These are phyloP conservation scores for Scartelaos histophorus DNA, from an alignment of 2,113 vertebrate genomes.

Conservation along the genomic window DNA sequence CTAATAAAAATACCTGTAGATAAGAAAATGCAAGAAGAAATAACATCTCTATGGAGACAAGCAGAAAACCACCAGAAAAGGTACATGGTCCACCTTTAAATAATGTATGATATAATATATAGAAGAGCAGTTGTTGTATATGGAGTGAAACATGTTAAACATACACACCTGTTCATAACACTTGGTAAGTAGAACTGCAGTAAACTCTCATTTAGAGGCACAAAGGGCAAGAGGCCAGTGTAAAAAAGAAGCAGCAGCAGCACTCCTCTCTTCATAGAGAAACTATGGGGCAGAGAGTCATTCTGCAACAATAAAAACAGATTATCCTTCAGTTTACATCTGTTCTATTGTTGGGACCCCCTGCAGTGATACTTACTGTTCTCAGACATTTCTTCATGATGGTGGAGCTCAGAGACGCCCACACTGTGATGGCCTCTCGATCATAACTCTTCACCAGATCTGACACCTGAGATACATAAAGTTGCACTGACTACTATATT, in stretches of 20 bases:
- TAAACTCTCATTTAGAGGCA: conserved; percentile 78
- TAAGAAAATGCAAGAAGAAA: neutral
- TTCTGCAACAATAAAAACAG: conserved; percentile 68
- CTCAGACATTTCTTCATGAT: conserved; percentile 79
- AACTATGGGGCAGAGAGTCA: conserved; percentile 80
- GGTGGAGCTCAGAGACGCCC: conserved; percentile 72
- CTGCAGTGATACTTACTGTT: conserved; percentile 66
- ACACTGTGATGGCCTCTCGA: conserved; percentile 81
- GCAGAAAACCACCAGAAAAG: no score
- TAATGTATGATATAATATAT: no score
- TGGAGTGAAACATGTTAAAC: neutral
- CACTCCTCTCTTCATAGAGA: conserved; percentile 65
- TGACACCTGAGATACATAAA: conserved; percentile 71
- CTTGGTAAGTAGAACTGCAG: conserved; percentile 81
- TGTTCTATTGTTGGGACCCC: conserved; percentile 6
- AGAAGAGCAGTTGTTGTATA: neutral
- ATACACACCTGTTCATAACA: conserved; percentile 81
- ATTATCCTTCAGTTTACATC: neutral
- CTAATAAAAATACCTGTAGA: no score
- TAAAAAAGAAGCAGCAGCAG: conserved; percentile 81
- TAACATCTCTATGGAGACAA: no score
- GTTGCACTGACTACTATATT: neutral
- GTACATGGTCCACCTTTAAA: no score
- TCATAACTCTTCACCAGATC: conserved; percentile 74
- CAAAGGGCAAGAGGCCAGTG: conserved; percentile 83